A percentile compares a stretch with the other conserved stretches of the same genome.
phyloP scores from a whole-genome alignment of 2,888 invertebrate genomes.

The Dryocosmus kuriphilus region DNA sequence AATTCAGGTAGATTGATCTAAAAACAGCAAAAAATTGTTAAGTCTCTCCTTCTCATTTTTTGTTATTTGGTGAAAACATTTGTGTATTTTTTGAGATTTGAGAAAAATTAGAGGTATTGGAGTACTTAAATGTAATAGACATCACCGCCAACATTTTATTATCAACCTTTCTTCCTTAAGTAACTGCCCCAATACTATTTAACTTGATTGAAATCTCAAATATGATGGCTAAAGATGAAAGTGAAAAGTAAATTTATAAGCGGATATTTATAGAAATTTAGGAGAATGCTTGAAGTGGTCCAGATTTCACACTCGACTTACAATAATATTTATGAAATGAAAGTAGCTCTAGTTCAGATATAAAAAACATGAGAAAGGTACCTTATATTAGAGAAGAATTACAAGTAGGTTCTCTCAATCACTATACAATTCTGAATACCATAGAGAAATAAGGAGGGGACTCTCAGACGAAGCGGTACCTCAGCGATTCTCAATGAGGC shows the following conservation, averaged over 20 bases:
- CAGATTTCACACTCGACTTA: conserved; percentile 66
- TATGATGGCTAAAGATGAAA: not conserved
- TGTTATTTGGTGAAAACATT: too few species aligned
- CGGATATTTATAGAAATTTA: not conserved
- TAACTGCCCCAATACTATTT: too few species aligned
- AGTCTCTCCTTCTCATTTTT: too few species aligned
- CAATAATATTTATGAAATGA: conserved; percentile 62
- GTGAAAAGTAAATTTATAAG: not conserved
- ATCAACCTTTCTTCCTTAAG: too few species aligned
- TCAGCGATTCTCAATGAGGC: conserved; percentile 23
- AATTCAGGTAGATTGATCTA: too few species aligned
- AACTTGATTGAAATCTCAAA: too few species aligned
- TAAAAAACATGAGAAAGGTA: conserved; percentile 33
- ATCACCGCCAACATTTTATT: too few species aligned
- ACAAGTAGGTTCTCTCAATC: conserved; percentile 18
- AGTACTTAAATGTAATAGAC: too few species aligned
- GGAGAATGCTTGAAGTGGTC: conserved; percentile 78
- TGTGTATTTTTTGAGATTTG: too few species aligned
- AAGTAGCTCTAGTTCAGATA: conserved; percentile 6
- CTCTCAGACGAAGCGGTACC: conserved; percentile 53
- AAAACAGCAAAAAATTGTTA: too few species aligned
- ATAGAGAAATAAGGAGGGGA: conserved; percentile 50
- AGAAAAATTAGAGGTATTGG: too few species aligned
- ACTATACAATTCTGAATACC: conserved; percentile 15
- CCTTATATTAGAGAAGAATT: conserved; percentile 15